phyloP scores from a whole-genome alignment of 2,888 invertebrate genomes.

The Tenthredo scrophulariae region DNA sequence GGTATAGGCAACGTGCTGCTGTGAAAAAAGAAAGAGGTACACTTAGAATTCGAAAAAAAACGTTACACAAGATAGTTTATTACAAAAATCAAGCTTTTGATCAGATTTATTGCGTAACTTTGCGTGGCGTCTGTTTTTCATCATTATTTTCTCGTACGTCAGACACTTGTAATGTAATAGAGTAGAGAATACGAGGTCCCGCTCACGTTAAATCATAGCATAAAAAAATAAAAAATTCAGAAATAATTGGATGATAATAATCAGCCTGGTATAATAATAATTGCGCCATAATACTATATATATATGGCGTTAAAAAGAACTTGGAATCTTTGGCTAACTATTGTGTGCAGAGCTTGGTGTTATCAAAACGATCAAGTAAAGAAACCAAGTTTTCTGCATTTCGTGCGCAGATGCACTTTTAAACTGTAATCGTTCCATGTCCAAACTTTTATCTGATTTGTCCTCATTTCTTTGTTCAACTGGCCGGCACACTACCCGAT shows the following conservation, averaged over 20 bases:
- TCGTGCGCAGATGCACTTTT: slow-evolving; percentile 38
- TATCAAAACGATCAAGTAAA: neutral
- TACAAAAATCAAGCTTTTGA: neutral
- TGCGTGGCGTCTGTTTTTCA: neutral
- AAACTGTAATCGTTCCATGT: neutral
- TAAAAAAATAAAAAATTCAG: neutral
- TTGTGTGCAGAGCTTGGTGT: neutral
- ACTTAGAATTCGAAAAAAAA: neutral
- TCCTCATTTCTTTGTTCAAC: slow-evolving; percentile 27
- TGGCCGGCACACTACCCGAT: neutral
- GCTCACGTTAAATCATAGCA: neutral
- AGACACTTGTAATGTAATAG: neutral
- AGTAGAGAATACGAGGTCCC: neutral
- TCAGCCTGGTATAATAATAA: neutral
- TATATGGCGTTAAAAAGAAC: neutral
- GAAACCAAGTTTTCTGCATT: neutral
- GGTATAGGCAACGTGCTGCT: no score
- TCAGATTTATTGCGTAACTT: neutral
- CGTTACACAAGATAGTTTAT: neutral
- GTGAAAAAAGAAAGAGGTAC: neutral
- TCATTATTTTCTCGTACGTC: neutral
- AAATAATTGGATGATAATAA: slow-evolving; percentile 1
- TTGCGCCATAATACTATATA: no score
- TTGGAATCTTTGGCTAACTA: neutral
- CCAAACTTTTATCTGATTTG: slow-evolving; percentile 34